A percentile compares a stretch with the other conserved stretches of the same genome.
phyloP scores from a whole-genome alignment of 2,888 invertebrate species.

The Serripes groenlandicus region DNA sequence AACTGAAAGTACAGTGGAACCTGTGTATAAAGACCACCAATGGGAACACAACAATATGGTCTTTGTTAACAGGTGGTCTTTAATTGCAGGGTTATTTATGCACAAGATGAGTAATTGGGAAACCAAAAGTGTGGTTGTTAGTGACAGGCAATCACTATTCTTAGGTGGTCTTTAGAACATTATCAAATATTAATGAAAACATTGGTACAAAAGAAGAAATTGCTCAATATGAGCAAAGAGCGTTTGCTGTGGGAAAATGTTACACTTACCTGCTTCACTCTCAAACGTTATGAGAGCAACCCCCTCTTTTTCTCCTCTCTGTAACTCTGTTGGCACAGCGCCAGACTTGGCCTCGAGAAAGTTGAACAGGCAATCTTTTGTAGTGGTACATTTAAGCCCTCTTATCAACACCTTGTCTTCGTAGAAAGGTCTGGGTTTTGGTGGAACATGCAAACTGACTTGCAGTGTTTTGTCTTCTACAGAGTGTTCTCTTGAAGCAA shows the following conservation, averaged over 20 bases:
- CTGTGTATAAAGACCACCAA: too few species aligned
- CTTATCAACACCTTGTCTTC: constrained; percentile 43
- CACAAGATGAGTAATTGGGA: too few species aligned
- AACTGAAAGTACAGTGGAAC: too few species aligned
- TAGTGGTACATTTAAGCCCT: constrained; percentile 33
- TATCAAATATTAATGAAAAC: background rate
- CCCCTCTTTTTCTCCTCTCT: constrained; percentile 26
- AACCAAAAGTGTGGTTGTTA: too few species aligned
- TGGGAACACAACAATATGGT: too few species aligned
- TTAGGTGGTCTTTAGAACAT: too few species aligned
- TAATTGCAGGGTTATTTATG: too few species aligned
- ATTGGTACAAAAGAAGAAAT: background rate
- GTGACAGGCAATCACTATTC: too few species aligned
- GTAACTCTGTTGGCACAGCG: background rate
- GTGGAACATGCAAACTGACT: constrained; percentile 33
- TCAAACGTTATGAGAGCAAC: constrained; percentile 31
- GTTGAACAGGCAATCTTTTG: constrained; percentile 35
- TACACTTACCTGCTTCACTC: constrained; percentile 9
- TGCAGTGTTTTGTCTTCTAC: constrained; percentile 20
- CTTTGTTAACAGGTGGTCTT: too few species aligned
- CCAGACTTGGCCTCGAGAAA: constrained; percentile 44
- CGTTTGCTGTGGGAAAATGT: background rate
- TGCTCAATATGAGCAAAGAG: background rate
- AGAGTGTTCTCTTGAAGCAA: constrained; percentile 26
- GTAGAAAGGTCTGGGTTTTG: constrained; percentile 42